These are phyloP conservation scores for Gambusia yucatana DNA, from an alignment of 2,797 vertebrate genomes.

Conservation along the genomic window DNA sequence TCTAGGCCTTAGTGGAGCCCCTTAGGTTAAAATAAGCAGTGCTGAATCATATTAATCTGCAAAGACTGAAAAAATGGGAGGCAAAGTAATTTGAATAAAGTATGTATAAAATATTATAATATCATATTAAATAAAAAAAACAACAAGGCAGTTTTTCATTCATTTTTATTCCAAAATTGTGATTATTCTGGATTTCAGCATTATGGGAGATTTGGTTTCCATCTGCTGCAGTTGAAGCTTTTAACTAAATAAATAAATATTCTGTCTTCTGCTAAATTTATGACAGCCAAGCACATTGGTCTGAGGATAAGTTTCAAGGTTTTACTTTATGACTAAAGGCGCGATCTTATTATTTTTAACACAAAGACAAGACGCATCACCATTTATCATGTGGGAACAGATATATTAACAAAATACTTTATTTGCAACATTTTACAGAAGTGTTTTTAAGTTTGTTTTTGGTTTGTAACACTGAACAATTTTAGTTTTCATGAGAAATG, in stretches of 20 bases:
- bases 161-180: neutral
- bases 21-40: neutral
- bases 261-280: neutral
- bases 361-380: neutral
- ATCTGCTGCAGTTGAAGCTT: neutral
- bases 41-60: conserved; percentile 3
- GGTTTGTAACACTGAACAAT: neutral
- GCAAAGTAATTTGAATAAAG: conserved; percentile 9
- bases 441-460: neutral
- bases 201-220: neutral
- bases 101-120: conserved; percentile 3
- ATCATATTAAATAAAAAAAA: conserved; percentile 1
- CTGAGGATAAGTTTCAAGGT: neutral
- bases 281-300: neutral
- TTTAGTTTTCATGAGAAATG: neutral
- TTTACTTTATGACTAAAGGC: conserved; percentile 10
- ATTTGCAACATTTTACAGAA: conserved; percentile 1
- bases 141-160: neutral
- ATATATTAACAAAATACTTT: neutral
- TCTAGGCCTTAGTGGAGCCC: conserved; percentile 14
- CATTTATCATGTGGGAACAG: neutral
- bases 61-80: neutral
- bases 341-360: conserved; percentile 1
- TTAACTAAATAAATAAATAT: conserved; percentile 8
- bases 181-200: neutral